These are phyloP conservation scores for Cebidichthys violaceus DNA, from an alignment of 2,113 vertebrate species.

Conservation along the genomic window DNA sequence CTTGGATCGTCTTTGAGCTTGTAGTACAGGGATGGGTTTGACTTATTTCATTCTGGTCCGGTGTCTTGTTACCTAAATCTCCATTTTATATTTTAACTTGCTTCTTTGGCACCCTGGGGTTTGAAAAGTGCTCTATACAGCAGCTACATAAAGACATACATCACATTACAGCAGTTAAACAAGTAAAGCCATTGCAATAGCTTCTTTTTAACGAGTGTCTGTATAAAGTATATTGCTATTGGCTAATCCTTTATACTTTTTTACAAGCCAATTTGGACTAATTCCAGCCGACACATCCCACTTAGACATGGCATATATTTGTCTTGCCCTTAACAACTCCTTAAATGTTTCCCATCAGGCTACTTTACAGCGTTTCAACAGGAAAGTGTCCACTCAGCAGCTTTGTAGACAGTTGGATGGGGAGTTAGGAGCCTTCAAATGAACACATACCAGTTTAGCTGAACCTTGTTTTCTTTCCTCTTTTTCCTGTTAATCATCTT, in stretches of 20 bases:
- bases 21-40: neutral
- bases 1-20: neutral
- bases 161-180: neutral
- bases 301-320: neutral
- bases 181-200: neutral
- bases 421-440: neutral
- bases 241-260: neutral
- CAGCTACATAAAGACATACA: neutral
- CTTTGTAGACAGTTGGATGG: neutral
- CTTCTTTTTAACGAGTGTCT: neutral
- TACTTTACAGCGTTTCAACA: neutral
- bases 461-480: neutral
- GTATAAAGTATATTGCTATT: neutral
- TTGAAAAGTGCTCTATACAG: neutral
- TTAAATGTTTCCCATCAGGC: neutral
- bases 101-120: neutral
- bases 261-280: neutral
- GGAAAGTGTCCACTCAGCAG: constrained; percentile 6
- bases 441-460: neutral
- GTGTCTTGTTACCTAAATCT: neutral
- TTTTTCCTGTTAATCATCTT: neutral
- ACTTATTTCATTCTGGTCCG: neutral
- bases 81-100: neutral
- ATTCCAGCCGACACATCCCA: neutral
- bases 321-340: neutral